Base-by-base conservation (phyloP, 2,888 invertebrate genomes). In the Lampropteryx suffumata region DNA sequence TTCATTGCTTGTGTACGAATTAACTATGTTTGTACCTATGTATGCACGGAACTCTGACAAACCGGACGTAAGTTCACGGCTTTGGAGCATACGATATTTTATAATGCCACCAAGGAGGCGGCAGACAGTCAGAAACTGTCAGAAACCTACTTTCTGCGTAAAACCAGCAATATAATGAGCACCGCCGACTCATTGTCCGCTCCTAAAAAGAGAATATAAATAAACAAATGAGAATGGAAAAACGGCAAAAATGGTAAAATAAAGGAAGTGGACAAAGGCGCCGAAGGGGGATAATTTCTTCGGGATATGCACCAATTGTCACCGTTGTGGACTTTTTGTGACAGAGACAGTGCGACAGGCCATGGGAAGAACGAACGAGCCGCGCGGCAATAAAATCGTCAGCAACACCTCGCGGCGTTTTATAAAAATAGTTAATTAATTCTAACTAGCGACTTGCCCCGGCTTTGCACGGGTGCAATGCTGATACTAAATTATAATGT, bases 191-290 rank as follows among this genome's bases (percentile, higher is more conserved):
- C 76, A 77, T 79, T 80, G 82, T 82, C 71, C 75, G 66, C 62
- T 64, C 71, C 78, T 81, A 86, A 87, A 87, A 86, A 84, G 84
- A 82, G 75, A 73, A 87, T 75, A 89, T 87, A 89, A 88, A 89
- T 89, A 89, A 87, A 86, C 89, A 90, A 90, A 89, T 90, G 89
- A 87, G 89, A 86, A 85, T 80, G 84, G 86, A 84, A 84, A 87
- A 89, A 87, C 80, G 84, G 84, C 82, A 84, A 86, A 89, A 89
- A 89, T 83, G 81, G 84, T 79, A 73, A 84, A 85, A 88, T 86
- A 88, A 89, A 86, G 85, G 79, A 80, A 80, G 80, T 87, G 82
- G 79, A 87, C 89, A 89, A 87, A 89, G 89, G 85, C 88, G 84
- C 88, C 89, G 90, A 86, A 83, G 72, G 69, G 68, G 82, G 84